Percentiles rank a stretch among this genome's conserved stretches.
phyloP scores from a whole-genome alignment of 2,888 invertebrate genomes.

The Napeogenes sylphis region DNA sequence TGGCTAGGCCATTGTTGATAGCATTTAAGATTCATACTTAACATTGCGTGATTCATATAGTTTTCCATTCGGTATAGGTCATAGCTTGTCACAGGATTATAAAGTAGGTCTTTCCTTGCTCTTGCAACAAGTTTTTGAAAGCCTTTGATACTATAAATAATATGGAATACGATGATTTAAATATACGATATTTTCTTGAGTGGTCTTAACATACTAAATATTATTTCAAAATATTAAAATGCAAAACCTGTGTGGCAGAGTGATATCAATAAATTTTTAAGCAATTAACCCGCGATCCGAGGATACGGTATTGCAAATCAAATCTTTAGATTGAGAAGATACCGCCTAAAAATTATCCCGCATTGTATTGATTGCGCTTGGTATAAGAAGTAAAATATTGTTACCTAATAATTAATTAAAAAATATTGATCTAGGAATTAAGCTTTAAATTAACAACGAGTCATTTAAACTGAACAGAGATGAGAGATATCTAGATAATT shows the following conservation, averaged over 20 bases:
- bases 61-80: conserved; percentile 9
- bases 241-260: conserved; percentile 17
- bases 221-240: conserved; percentile 10
- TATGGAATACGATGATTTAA: too few species aligned
- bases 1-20: conserved; percentile 43
- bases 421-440: too few species aligned
- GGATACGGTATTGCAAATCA: conserved; percentile 63
- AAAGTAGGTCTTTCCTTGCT: conserved; percentile 7
- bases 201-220: background rate
- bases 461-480: too few species aligned
- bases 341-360: conserved; percentile 63
- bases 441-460: too few species aligned
- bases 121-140: too few species aligned
- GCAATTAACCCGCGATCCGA: conserved; percentile 51
- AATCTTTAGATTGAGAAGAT: conserved; percentile 66
- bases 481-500: too few species aligned
- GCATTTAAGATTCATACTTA: conserved; percentile 41
- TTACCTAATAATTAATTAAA: background rate
- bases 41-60: conserved; percentile 33
- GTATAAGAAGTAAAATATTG: conserved; percentile 22
- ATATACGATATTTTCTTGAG: too few species aligned
- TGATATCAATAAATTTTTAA: conserved; percentile 53
- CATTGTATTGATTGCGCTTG: conserved; percentile 51
- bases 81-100: background rate
- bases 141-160: too few species aligned